Conservation (phyloP, 2,797 vertebrate genomes). For the Heteromormyrus szaboi region DNA sequence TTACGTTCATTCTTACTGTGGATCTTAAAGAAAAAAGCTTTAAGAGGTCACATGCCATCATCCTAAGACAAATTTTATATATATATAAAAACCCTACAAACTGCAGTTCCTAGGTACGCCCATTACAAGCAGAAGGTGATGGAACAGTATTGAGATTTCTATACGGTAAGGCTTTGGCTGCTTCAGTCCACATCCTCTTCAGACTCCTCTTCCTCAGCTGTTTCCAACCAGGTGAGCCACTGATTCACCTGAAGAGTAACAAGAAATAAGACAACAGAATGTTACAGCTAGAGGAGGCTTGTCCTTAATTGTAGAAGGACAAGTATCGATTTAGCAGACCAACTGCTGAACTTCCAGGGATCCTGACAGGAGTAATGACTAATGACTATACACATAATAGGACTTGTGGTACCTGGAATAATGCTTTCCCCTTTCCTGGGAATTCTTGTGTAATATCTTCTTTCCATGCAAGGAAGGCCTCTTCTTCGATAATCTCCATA, state of each 20-base stretch:
- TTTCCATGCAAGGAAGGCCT: conserved; percentile 98
- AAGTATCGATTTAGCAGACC: neutral
- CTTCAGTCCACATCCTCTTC: conserved; percentile 94
- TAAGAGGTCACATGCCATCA: conserved; percentile 71
- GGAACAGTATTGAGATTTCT: conserved; percentile 62
- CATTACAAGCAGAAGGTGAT: conserved; percentile 15
- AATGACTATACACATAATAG: neutral
- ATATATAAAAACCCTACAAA: conserved; percentile 58
- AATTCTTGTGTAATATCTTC: conserved; percentile 98
- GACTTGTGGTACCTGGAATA: conserved; percentile 81
- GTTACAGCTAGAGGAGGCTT: neutral
- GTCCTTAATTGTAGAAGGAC: neutral
- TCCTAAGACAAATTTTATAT: conserved; percentile 62
- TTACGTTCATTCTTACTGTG: conserved; percentile 72
- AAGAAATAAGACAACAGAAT: neutral
- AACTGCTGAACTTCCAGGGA: neutral
- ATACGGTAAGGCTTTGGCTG: conserved; percentile 71
- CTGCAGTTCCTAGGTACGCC: conserved; percentile 72
- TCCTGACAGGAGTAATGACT: neutral
- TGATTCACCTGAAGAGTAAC: conserved; percentile 79
- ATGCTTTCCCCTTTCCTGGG: conserved; percentile 98
- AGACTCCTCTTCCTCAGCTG: conserved; percentile 96
- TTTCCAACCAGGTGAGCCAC: conserved; percentile 98
- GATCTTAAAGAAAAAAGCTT: conserved; percentile 68
- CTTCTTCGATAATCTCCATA: conserved; percentile 99